Evolutionary conservation across 1,140 invertebrate species (phyloP).

Genomic region (Grapholita molesta): DNA sequence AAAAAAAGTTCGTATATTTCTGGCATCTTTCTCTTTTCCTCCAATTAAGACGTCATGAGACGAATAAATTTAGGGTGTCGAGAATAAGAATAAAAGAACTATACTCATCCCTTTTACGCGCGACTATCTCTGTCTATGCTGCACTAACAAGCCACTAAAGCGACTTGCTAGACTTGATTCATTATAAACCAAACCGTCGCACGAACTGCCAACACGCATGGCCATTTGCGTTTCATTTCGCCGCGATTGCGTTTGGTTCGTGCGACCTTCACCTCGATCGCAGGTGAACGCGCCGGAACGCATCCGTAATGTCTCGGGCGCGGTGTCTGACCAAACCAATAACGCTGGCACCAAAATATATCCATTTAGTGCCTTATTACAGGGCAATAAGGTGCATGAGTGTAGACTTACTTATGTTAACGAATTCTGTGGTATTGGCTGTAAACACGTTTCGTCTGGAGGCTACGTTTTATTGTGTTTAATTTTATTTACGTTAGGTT

Average conservation of each 20-base stretch:
- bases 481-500: not conserved
- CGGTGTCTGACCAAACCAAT: slow-evolving; percentile 8
- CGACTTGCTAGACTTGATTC: too few species aligned
- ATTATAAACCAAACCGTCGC: too few species aligned
- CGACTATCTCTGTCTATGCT: too few species aligned
- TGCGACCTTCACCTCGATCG: slow-evolving; percentile 66
- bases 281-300: slow-evolving; percentile 51
- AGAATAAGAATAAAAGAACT: too few species aligned
- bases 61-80: too few species aligned
- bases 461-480: slow-evolving; percentile 4
- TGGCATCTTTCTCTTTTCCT: too few species aligned
- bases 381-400: not conserved
- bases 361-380: not conserved
- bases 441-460: slow-evolving; percentile 5
- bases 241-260: slow-evolving; percentile 50
- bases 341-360: not conserved
- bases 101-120: too few species aligned
- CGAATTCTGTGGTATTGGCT: not conserved
- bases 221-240: slow-evolving; percentile 57
- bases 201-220: slow-evolving; percentile 24
- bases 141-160: too few species aligned
- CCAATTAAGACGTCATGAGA: too few species aligned
- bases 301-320: slow-evolving; percentile 31
- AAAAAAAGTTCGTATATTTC: too few species aligned
- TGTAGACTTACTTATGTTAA: not conserved